A percentile compares a stretch with the other conserved stretches of the same genome.
Conservation (phyloP, 2,797 vertebrate genomes). For the Sebastolobus alascanus region DNA sequence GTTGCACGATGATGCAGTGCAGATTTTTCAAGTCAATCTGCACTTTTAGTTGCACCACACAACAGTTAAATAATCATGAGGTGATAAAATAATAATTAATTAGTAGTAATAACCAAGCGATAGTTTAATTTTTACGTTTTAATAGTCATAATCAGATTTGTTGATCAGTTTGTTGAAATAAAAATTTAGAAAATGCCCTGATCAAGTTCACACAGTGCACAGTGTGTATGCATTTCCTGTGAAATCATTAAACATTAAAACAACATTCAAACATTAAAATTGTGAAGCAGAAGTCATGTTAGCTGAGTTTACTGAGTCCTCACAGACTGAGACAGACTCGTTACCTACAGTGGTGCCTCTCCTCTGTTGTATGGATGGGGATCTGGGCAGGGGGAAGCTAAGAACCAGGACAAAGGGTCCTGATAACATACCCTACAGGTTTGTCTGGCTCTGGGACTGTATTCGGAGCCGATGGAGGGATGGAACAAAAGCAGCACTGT, state of each 20-base stretch:
- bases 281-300: not conserved
- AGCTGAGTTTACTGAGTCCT: slow-evolving; percentile 36
- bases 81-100: not conserved
- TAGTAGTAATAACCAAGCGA: not conserved
- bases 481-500: slow-evolving; percentile 94
- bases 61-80: not conserved
- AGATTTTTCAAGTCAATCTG: not conserved
- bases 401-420: slow-evolving; percentile 78
- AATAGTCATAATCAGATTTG: not conserved
- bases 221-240: not conserved
- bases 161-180: not conserved
- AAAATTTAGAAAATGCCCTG: not conserved
- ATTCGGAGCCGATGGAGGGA: slow-evolving; percentile 85
- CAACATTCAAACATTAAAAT: not conserved
- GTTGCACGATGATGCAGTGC: not conserved
- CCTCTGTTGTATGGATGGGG: slow-evolving; percentile 59
- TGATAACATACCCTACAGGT: slow-evolving; percentile 85
- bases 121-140: not conserved
- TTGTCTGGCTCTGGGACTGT: slow-evolving; percentile 81
- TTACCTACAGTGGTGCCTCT: slow-evolving; percentile 27
- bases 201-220: not conserved
- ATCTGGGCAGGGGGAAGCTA: slow-evolving; percentile 62
- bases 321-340: slow-evolving; percentile 20
- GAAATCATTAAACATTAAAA: not conserved
- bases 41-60: not conserved